Percentiles rank a stretch among this genome's conserved stretches.
These are phyloP conservation scores for Noctua pronuba DNA, from an alignment of 2,888 invertebrate species.

Conservation along the genomic window DNA sequence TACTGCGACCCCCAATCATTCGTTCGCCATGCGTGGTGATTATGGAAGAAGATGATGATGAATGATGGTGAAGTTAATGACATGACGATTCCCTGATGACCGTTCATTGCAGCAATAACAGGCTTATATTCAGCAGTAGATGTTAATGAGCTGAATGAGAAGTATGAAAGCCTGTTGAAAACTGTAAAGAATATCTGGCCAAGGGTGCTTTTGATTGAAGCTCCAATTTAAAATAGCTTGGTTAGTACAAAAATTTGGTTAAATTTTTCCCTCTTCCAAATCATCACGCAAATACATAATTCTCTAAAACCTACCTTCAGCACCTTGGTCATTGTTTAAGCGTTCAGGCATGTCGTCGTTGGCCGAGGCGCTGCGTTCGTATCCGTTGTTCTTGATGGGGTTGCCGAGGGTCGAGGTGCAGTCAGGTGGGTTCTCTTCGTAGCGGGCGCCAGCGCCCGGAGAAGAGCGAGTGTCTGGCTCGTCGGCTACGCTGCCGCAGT, in stretches of 20 bases:
- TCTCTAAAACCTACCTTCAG: constrained; percentile 83
- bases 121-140: constrained; percentile 23
- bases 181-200: constrained; percentile 17
- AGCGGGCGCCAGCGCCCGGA: constrained; percentile 87
- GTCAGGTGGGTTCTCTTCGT: constrained; percentile 86
- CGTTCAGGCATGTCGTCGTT: constrained; percentile 88
- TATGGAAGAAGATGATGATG: constrained; percentile 59
- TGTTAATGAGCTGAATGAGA: constrained; percentile 30
- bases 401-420: constrained; percentile 87
- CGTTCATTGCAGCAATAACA: constrained; percentile 26
- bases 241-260: constrained; percentile 23
- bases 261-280: constrained; percentile 53
- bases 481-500: constrained; percentile 87
- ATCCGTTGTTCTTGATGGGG: constrained; percentile 89
- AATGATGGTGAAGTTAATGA: constrained; percentile 51
- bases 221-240: constrained; percentile 25
- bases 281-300: constrained; percentile 57
- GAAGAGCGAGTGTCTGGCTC: constrained; percentile 89
- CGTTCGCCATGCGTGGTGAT: constrained; percentile 59
- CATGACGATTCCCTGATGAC: constrained; percentile 30
- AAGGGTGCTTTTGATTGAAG: constrained; percentile 26
- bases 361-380: constrained; percentile 85
- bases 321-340: constrained; percentile 88
- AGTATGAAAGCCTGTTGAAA: constrained; percentile 9
- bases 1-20: constrained; percentile 27